Conservation (phyloP, 1,140 invertebrate species). For the Platorchestia sp. region DNA sequence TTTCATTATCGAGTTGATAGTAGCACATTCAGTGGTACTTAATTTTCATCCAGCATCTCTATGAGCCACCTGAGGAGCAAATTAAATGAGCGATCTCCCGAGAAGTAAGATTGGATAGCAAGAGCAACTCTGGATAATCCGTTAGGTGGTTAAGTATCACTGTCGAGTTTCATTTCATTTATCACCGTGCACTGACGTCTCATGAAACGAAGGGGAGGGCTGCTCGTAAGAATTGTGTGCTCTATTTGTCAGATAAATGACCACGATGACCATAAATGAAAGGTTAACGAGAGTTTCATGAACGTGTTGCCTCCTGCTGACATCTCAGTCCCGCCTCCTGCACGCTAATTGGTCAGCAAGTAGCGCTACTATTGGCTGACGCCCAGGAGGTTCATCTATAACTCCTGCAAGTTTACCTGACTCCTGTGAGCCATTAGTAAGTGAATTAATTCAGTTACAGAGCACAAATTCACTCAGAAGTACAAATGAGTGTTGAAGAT, state of each 20-base stretch:
- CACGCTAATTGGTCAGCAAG: slow-evolving; percentile 17
- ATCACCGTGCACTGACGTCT: not conserved
- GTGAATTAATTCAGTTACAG: not conserved
- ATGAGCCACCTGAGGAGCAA: not conserved
- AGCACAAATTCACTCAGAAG: not conserved
- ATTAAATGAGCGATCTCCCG: not conserved
- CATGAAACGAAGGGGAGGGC: not conserved
- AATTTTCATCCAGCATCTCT: not conserved
- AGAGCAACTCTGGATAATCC: slow-evolving; percentile 72
- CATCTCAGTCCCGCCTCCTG: slow-evolving; percentile 30
- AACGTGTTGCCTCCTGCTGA: not conserved
- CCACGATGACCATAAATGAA: slow-evolving; percentile 38
- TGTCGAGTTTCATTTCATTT: not conserved
- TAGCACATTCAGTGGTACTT: not conserved
- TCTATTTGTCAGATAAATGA: slow-evolving; percentile 44
- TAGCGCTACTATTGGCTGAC: slow-evolving; percentile 20
- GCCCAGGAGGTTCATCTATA: not conserved
- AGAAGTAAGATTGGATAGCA: not conserved
- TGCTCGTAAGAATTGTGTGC: slow-evolving; percentile 20
- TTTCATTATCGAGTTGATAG: not conserved
- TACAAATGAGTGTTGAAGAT: not conserved
- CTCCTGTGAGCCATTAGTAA: not conserved
- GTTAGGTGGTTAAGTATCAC: slow-evolving; percentile 71
- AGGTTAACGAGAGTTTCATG: slow-evolving; percentile 46
- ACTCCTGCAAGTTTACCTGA: not conserved